Conservation (phyloP, 2,797 vertebrate species). For the Microchirus variegatus region DNA sequence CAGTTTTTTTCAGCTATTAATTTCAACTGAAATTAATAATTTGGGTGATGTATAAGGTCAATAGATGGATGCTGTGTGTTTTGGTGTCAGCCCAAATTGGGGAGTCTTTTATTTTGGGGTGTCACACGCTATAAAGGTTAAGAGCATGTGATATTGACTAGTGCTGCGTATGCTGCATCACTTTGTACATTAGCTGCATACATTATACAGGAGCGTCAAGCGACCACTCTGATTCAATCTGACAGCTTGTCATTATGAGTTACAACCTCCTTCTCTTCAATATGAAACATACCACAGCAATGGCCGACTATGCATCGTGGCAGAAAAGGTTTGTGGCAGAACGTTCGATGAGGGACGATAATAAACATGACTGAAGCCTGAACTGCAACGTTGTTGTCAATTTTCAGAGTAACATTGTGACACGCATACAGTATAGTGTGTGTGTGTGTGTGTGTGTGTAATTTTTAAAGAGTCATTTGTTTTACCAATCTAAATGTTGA, state of each 20-base stretch:
- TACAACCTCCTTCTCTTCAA: constrained; percentile 31
- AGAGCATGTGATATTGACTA: constrained; percentile 54
- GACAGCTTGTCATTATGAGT: constrained; percentile 66
- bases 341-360: constrained; percentile 1
- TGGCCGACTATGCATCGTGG: constrained; percentile 13
- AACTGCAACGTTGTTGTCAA: background rate
- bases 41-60: background rate
- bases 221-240: constrained; percentile 29
- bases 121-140: constrained; percentile 58
- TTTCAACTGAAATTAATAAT: background rate
- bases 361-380: background rate
- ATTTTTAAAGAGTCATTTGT: no score
- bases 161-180: constrained; percentile 31
- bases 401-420: no score
- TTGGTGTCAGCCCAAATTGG: background rate
- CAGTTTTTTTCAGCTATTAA: no score
- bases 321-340: background rate
- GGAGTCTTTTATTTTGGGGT: constrained; percentile 36
- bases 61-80: background rate
- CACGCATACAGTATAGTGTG: no score
- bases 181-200: constrained; percentile 65
- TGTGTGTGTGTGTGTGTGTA: no score
- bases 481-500: no score
- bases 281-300: constrained; percentile 34
- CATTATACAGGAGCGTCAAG: constrained; percentile 60